Conservation (phyloP, 2,113 vertebrate genomes). For the Vombatus ursinus region DNA sequence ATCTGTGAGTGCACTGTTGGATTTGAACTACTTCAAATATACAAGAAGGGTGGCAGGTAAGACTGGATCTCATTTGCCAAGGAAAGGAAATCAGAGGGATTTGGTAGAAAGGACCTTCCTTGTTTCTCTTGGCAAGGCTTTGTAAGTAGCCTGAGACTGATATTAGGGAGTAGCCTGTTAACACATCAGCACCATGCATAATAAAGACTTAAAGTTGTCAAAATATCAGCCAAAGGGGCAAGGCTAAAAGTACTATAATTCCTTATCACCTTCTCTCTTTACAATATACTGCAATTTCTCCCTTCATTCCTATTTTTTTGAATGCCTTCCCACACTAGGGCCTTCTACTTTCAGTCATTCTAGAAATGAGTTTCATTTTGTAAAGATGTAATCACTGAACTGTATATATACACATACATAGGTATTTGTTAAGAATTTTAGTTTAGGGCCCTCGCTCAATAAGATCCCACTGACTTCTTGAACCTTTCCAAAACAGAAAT, state of each 20-base stretch:
- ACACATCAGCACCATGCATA: not conserved
- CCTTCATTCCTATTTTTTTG: not conserved
- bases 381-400: not conserved
- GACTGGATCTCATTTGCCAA: not conserved
- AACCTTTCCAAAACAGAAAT: not conserved
- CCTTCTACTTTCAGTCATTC: not conserved
- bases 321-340: not conserved
- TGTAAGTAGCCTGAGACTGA: not conserved
- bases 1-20: not conserved
- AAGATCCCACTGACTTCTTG: not conserved
- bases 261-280: not conserved
- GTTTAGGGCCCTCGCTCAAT: not conserved
- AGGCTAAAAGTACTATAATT: not conserved
- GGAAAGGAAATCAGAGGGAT: slow-evolving; percentile 30
- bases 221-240: not conserved
- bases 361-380: not conserved
- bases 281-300: not conserved
- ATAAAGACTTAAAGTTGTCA: not conserved
- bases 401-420: not conserved
- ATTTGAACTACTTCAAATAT: not conserved
- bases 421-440: not conserved
- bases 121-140: not conserved
- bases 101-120: not conserved
- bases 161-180: not conserved
- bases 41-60: not conserved